phyloP scores from a whole-genome alignment of 2,888 invertebrate species.

The Caradrina kadenii region DNA sequence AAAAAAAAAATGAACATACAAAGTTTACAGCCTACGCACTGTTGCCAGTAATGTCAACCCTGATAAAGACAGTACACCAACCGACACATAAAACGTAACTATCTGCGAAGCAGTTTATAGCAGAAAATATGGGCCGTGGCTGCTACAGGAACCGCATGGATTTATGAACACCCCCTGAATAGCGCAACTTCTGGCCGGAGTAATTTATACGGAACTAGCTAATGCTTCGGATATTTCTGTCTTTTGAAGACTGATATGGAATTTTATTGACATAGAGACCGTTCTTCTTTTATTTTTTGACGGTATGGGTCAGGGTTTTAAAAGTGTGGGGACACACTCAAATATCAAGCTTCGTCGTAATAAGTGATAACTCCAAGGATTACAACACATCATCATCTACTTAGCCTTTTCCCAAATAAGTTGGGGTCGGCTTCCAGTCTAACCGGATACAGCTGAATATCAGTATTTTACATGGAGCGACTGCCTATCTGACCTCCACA shows the following conservation, averaged over 20 bases:
- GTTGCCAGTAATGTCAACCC: conserved; percentile 21
- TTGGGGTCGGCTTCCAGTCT: too few relatives aligned
- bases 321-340: too few relatives aligned
- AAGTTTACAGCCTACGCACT: background rate
- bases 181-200: conserved; percentile 33
- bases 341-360: too few relatives aligned
- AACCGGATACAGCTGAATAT: too few relatives aligned
- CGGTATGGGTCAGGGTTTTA: too few relatives aligned
- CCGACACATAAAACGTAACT: conserved; percentile 38
- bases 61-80: conserved; percentile 25
- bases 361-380: too few relatives aligned
- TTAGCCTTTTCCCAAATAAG: too few relatives aligned
- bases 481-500: too few relatives aligned
- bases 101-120: conserved; percentile 53
- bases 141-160: conserved; percentile 44
- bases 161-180: conserved; percentile 54
- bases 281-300: conserved; percentile 1
- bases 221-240: conserved; percentile 40
- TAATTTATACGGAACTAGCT: conserved; percentile 46
- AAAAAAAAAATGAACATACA: background rate
- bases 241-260: conserved; percentile 24
- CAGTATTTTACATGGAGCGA: too few relatives aligned
- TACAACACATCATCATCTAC: too few relatives aligned
- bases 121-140: conserved; percentile 51
- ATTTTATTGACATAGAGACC: conserved; percentile 21